Conservation (phyloP, 1,140 invertebrate species). For the Papilio glaucus region DNA sequence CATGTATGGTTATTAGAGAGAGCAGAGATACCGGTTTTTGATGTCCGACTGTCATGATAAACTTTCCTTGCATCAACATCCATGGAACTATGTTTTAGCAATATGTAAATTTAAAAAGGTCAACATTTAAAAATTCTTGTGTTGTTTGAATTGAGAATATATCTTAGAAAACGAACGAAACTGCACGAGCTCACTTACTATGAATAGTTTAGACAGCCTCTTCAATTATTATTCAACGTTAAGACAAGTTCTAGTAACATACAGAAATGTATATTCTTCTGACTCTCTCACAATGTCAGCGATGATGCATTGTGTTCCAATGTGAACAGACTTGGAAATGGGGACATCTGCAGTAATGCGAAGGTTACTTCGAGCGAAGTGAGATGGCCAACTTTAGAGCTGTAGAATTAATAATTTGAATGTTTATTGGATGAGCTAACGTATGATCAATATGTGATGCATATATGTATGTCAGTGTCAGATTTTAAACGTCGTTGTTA, state of each 20-base stretch:
- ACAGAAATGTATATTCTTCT: neutral
- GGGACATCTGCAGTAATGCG: neutral
- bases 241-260: neutral
- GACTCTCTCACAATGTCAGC: neutral
- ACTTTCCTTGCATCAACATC: neutral
- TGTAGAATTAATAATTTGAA: too few species aligned
- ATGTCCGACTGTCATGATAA: neutral
- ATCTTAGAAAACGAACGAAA: neutral
- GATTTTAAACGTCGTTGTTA: too few species aligned
- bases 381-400: too few species aligned
- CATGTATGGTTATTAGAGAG: too few species aligned
- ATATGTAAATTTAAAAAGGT: neutral
- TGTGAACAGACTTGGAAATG: neutral
- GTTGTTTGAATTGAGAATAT: neutral
- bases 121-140: neutral
- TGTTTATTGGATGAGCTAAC: too few species aligned
- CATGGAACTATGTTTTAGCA: neutral
- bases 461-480: too few species aligned
- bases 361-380: neutral
- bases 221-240: constrained; percentile 8
- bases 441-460: too few species aligned
- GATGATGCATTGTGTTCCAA: neutral
- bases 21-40: too few species aligned
- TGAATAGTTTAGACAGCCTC: neutral
- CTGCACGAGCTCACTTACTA: neutral